Evolutionary conservation across 2,797 vertebrate species (phyloP), one percentile per base, ranked within the genome.

Genomic region (Knipowitschia caucasica): DNA sequence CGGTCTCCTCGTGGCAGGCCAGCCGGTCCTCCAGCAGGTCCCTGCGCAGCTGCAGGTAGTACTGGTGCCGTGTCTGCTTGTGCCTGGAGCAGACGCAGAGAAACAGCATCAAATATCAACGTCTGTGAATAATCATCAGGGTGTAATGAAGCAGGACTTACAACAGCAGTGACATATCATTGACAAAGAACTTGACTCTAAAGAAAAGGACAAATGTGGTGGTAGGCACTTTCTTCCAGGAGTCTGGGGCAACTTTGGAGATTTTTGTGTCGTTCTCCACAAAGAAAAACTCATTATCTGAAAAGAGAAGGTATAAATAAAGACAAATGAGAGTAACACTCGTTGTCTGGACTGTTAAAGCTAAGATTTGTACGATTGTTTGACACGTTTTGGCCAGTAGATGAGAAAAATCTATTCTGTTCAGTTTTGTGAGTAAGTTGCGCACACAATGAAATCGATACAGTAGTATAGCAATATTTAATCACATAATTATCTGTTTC

Each of bases 211-310:
- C 88, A 68, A 95, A 93, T 40, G 68, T 86, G 50, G 89, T 69
- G 4, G 78, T 79, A 49, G 92, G 84, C 35, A 86, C 87, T 91
- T 93, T 94, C 75, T 91, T 93, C 94, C 94, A 96, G 60, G 85
- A 86, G 52, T 92, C 91, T 30, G 93, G 93, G 21, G 93, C 92
- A 35, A 93, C 86, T 90, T 94, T 94, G 72, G 90, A 92, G 62
- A 96, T 86, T 68, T 92, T 93, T 20, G 89, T 92, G 12, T 95
- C 91, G 10, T 87, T 88, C 62, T 95, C 92, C 84, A 98, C 71
- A 71, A 96, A 96, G 84, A 94, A 95, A 71, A 93, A 94, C 74
- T 96, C 94, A 73, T 92, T 89, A 58, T 90, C 95, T 98, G 75
- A 5, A 63, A 7, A 59, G 53, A 6, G 53, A 6, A 11, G 4